These are phyloP conservation scores for Nomada goodeniana DNA, from an alignment of 2,888 invertebrate species.

Conservation along the genomic window DNA sequence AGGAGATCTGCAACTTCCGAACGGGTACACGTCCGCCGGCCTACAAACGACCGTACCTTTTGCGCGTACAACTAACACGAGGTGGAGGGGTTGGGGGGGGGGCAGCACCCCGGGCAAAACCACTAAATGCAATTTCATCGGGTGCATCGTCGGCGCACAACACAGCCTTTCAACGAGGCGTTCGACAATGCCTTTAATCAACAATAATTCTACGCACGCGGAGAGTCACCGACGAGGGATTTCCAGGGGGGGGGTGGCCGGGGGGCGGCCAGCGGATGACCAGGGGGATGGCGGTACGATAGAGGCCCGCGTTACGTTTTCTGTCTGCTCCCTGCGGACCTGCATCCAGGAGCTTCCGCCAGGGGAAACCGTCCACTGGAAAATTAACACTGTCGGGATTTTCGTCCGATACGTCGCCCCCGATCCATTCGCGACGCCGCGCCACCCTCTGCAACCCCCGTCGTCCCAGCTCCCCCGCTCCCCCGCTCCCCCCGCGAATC, in stretches of 20 bases:
- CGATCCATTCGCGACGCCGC: conserved; percentile 52
- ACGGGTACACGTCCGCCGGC: too few species aligned
- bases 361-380: conserved; percentile 77
- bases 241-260: neutral
- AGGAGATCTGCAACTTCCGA: too few species aligned
- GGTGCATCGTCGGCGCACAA: conserved; percentile 64
- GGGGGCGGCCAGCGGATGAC: neutral
- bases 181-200: conserved; percentile 82
- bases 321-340: conserved; percentile 60
- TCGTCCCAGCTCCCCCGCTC: neutral
- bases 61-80: too few species aligned
- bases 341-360: conserved; percentile 69
- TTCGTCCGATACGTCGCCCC: conserved; percentile 73
- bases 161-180: conserved; percentile 70
- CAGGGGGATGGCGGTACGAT: conserved; percentile 23
- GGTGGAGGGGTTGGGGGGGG: too few species aligned
- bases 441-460: neutral
- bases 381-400: conserved; percentile 80
- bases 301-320: conserved; percentile 58
- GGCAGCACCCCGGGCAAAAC: conserved; percentile 44
- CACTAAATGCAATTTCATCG: conserved; percentile 78
- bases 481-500: neutral
- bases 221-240: conserved; percentile 43
- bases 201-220: conserved; percentile 78
- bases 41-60: too few species aligned